Evolutionary conservation across 2,113 vertebrate genomes (phyloP).

Genomic region (Bos indicus): DNA sequence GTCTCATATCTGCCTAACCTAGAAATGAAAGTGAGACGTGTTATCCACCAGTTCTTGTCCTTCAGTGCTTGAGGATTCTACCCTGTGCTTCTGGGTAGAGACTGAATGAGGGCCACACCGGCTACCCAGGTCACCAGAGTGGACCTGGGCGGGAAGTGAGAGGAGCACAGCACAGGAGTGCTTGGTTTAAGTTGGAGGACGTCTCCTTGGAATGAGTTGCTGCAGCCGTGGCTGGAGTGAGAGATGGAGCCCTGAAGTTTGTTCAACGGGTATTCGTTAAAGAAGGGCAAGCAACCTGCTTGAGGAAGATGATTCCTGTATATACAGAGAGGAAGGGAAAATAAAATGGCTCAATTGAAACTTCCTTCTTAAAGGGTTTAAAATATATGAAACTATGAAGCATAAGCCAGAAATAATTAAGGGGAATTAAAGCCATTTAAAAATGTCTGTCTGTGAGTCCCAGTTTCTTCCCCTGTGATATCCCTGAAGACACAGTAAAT

Average conservation of each 20-base stretch:
- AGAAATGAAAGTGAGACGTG: not conserved
- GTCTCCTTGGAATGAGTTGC: not conserved
- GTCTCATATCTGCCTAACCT: not conserved
- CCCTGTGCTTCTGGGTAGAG: rapidly evolving
- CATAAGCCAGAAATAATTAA: not conserved
- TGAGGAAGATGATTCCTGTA: not conserved
- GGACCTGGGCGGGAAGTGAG: not conserved
- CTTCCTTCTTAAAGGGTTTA: not conserved
- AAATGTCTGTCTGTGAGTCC: not conserved
- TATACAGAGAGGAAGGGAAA: not conserved
- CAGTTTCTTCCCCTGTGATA: not conserved
- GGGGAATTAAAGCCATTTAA: not conserved
- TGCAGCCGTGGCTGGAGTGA: not conserved
- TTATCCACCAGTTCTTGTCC: not conserved
- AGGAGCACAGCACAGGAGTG: rapidly evolving
- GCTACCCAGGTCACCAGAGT: rapidly evolving
- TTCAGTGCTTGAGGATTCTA: not conserved
- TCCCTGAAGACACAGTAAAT: not conserved
- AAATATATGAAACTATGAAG: not conserved
- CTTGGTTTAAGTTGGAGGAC: rapidly evolving
- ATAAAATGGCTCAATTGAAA: not conserved
- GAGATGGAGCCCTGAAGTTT: not conserved
- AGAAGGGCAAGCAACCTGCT: not conserved
- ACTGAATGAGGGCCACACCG: not conserved
- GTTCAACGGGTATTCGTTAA: not conserved